These are phyloP conservation scores for Sminthurinus aureus DNA, from an alignment of 2,888 invertebrate species.

Conservation along the genomic window DNA sequence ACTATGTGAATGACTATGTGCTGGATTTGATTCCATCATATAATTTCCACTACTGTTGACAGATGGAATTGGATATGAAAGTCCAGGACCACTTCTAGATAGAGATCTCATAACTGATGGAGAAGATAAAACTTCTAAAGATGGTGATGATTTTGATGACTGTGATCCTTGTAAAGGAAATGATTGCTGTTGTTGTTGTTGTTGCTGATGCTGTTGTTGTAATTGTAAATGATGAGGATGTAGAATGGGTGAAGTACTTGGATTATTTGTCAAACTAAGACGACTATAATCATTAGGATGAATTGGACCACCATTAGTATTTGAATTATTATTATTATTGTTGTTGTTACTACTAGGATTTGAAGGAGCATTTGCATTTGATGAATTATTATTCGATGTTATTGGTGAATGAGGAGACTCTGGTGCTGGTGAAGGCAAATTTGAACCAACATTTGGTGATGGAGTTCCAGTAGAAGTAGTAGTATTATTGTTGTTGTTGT, in stretches of 20 bases:
- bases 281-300: conserved; percentile 34
- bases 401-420: conserved; percentile 45
- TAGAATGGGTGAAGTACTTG: conserved; percentile 26
- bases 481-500: too few relatives aligned
- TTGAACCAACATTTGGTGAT: conserved; percentile 36
- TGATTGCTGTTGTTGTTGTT: not conserved
- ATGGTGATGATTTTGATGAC: not conserved
- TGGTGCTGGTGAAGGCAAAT: conserved; percentile 49
- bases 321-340: not conserved
- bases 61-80: conserved; percentile 24
- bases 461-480: conserved; percentile 19
- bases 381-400: not conserved
- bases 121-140: conserved; percentile 6
- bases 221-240: conserved; percentile 20
- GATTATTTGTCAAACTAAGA: conserved; percentile 25
- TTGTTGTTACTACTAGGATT: not conserved
- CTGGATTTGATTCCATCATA: conserved; percentile 41
- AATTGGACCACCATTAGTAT: conserved; percentile 1
- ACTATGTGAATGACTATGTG: conserved; percentile 40
- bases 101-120: conserved; percentile 26
- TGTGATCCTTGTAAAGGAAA: conserved; percentile 9
- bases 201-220: not conserved
- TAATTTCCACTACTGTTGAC: conserved; percentile 36
- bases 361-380: not conserved
- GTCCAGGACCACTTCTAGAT: conserved; percentile 30